Percentiles rank a stretch among this genome's conserved stretches.
These are phyloP conservation scores for Nephrotoma flavescens DNA, from an alignment of 2,888 invertebrate species.

Conservation along the genomic window DNA sequence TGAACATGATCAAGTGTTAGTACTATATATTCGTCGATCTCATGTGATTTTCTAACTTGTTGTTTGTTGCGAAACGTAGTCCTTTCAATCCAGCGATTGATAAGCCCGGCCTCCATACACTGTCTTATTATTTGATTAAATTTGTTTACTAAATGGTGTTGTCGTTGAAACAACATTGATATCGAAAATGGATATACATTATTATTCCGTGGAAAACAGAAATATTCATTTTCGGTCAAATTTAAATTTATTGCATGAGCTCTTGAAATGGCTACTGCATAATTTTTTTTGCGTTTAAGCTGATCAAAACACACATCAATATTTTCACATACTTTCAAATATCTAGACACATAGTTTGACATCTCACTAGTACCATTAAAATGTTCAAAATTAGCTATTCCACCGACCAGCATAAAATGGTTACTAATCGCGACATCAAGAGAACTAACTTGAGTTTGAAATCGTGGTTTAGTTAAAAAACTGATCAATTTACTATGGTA, in stretches of 20 bases:
- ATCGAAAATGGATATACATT: slow-evolving; percentile 28
- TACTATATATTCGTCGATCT: slow-evolving; percentile 11
- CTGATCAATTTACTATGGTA: slow-evolving; percentile 28
- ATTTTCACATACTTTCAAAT: slow-evolving; percentile 20
- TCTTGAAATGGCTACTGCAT: slow-evolving; percentile 26
- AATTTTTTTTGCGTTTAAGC: slow-evolving; percentile 17
- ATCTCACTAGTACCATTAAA: slow-evolving; percentile 15
- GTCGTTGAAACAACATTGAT: slow-evolving; percentile 24
- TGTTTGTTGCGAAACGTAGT: background rate
- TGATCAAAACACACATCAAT: slow-evolving; percentile 24
- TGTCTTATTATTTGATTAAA: slow-evolving; percentile 26
- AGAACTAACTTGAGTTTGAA: slow-evolving; percentile 21
- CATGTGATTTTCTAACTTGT: background rate
- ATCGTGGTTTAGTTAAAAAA: slow-evolving; percentile 25
- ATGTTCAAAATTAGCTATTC: slow-evolving; percentile 4
- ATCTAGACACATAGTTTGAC: slow-evolving; percentile 13
- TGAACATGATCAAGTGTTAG: slow-evolving; percentile 20
- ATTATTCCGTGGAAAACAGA: slow-evolving; percentile 25
- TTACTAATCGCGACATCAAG: slow-evolving; percentile 20
- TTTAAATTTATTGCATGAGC: slow-evolving; percentile 26
- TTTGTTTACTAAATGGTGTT: slow-evolving; percentile 25
- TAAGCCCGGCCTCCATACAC: slow-evolving; percentile 27
- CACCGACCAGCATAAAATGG: slow-evolving; percentile 23
- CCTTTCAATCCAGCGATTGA: slow-evolving; percentile 25
- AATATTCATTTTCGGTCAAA: slow-evolving; percentile 22